Evolutionary conservation across 2,797 vertebrate genomes (phyloP).

Genomic region (Zenarchopterus dispar): DNA sequence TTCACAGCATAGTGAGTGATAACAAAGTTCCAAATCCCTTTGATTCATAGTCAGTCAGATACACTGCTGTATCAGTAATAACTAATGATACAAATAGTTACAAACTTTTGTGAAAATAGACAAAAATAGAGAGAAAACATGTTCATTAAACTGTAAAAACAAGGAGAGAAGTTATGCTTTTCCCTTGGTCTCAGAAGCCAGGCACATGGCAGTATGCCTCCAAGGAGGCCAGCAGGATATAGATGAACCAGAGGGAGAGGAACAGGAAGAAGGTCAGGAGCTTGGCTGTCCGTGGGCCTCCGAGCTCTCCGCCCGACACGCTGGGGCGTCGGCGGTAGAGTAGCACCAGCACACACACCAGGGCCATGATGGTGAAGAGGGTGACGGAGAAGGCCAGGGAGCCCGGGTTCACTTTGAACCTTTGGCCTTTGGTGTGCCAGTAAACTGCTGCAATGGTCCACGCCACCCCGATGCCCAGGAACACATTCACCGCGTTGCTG

Average conservation of each 20-base stretch:
- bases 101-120: conserved; percentile 75
- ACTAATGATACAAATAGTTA: conserved; percentile 76
- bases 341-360: conserved; percentile 77
- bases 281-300: conserved; percentile 86
- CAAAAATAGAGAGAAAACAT: conserved; percentile 68
- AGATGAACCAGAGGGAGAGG: conserved; percentile 85
- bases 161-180: conserved; percentile 40
- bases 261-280: conserved; percentile 84
- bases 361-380: conserved; percentile 86
- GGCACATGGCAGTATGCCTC: conserved; percentile 88
- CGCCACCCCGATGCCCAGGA: conserved; percentile 90
- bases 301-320: conserved; percentile 83
- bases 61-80: conserved; percentile 69
- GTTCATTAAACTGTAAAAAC: conserved; percentile 68
- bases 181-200: conserved; percentile 79
- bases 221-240: conserved; percentile 86
- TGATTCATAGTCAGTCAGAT: conserved; percentile 63
- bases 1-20: conserved; percentile 64
- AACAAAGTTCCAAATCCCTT: conserved; percentile 65
- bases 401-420: conserved; percentile 83
- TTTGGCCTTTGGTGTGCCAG: conserved; percentile 82
- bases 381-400: conserved; percentile 89
- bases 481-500: conserved; percentile 90
- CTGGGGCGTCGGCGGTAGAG: conserved; percentile 85
- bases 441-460: conserved; percentile 88